Percentiles rank a stretch among this genome's conserved stretches.
These are phyloP conservation scores for Dipus sagitta DNA, from an alignment of 2,797 vertebrate species.

Conservation along the genomic window DNA sequence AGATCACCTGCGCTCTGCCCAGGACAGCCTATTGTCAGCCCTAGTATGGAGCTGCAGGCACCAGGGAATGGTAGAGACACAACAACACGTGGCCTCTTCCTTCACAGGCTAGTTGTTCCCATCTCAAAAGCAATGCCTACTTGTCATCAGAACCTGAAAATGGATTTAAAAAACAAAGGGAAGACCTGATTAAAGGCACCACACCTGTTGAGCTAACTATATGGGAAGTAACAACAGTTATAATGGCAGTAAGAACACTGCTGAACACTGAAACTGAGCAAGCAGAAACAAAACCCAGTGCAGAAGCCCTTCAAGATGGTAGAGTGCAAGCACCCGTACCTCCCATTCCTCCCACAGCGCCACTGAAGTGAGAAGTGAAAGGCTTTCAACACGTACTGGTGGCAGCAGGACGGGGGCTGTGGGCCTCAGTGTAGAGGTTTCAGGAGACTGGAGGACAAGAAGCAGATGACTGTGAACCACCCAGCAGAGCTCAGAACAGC, in stretches of 20 bases:
- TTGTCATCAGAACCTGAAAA: background rate
- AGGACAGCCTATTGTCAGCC: background rate
- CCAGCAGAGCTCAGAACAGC: background rate
- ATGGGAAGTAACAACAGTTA: rapidly evolving
- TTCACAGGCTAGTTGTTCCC: background rate
- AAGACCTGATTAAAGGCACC: no score
- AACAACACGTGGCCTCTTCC: no score
- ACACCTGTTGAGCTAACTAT: background rate
- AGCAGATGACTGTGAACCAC: background rate
- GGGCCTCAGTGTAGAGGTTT: rapidly evolving
- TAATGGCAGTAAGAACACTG: rapidly evolving
- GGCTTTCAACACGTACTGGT: background rate
- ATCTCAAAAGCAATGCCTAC: background rate
- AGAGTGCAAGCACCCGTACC: no score
- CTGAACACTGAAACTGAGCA: no score
- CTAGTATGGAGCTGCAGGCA: background rate
- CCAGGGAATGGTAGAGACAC: no score
- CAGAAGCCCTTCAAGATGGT: background rate
- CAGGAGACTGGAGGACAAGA: background rate
- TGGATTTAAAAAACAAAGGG: no score
- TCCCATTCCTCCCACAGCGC: background rate
- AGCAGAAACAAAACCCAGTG: background rate
- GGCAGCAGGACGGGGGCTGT: background rate
- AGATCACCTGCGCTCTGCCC: background rate
- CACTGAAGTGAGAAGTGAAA: background rate